phyloP scores from a whole-genome alignment of 2,113 vertebrate species.

The Phocoena phocoena region DNA sequence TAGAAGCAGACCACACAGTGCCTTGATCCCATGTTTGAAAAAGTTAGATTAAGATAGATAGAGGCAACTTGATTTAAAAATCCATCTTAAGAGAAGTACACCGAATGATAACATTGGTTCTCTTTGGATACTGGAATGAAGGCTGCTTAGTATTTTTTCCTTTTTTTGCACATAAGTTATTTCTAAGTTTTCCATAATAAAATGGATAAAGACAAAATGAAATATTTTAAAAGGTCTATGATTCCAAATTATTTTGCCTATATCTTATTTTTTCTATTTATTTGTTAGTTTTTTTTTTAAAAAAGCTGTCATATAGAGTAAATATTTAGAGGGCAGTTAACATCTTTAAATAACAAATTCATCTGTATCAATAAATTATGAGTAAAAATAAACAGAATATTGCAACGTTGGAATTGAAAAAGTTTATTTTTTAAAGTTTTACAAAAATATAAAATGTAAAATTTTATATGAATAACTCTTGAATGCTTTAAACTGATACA shows the following conservation, averaged over 20 bases:
- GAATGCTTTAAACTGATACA: background rate
- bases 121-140: background rate
- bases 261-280: background rate
- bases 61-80: background rate
- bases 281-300: background rate
- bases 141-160: background rate
- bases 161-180: background rate
- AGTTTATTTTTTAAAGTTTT: background rate
- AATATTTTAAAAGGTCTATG: background rate
- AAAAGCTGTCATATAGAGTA: no score
- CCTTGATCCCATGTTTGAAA: background rate
- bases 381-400: constrained; percentile 12
- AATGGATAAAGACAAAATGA: background rate
- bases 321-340: background rate
- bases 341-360: background rate
- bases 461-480: background rate
- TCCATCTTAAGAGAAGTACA: background rate
- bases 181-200: background rate
- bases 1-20: background rate
- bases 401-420: background rate
- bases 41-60: background rate
- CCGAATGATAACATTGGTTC: background rate
- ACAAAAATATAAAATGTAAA: background rate
- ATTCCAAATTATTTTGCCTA: background rate
- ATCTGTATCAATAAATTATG: background rate